Evolutionary conservation across 1,140 invertebrate species (phyloP).

Genomic region (Zaprionus kolodkinae): DNA sequence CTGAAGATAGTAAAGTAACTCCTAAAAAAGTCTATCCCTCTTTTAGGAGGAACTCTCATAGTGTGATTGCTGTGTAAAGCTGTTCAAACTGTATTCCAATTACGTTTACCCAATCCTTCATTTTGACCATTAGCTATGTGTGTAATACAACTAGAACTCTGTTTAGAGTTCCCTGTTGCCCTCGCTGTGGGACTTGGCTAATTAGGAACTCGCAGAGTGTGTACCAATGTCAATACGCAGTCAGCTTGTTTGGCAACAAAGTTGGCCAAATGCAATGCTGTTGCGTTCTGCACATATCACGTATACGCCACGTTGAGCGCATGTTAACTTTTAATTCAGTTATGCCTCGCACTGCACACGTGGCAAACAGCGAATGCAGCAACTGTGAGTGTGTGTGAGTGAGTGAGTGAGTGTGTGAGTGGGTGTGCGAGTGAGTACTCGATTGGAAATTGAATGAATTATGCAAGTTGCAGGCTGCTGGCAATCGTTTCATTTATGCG

Average conservation of each 20-base stretch:
- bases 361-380: conserved; percentile 10
- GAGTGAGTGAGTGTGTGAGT: not conserved
- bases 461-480: conserved; percentile 57
- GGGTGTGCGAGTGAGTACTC: not conserved
- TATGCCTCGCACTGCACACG: conserved; percentile 42
- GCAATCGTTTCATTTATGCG: conserved; percentile 42
- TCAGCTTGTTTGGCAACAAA: not conserved
- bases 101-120: too few relatives aligned
- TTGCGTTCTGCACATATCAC: conserved; percentile 32
- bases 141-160: not conserved
- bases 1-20: too few relatives aligned
- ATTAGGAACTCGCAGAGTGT: conserved; percentile 4
- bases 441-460: conserved; percentile 46
- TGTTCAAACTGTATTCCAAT: too few relatives aligned
- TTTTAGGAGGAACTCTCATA: too few relatives aligned
- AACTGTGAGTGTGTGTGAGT: not conserved
- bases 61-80: too few relatives aligned
- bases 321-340: conserved; percentile 59
- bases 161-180: not conserved
- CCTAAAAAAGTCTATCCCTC: too few relatives aligned
- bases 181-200: not conserved
- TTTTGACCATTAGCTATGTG: too few relatives aligned
- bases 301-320: conserved; percentile 60
- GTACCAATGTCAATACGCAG: not conserved
- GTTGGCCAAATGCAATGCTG: conserved; percentile 24